phyloP scores from a whole-genome alignment of 1,140 invertebrate genomes.

The Oppia nitens region DNA sequence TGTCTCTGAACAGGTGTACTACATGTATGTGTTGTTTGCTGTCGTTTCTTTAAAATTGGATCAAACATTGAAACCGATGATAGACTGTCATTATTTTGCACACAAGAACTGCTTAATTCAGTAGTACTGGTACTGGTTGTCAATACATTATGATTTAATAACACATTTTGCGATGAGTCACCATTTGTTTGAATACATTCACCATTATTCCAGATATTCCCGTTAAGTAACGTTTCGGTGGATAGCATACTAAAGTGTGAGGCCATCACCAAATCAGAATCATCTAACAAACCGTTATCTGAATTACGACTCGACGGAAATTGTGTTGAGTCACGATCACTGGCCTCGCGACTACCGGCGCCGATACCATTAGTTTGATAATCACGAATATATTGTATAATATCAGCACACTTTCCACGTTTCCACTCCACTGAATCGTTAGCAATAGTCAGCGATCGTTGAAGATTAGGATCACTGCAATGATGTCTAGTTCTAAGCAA shows the following conservation, averaged over 20 bases:
- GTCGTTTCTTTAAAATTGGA: neutral
- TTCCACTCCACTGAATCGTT: neutral
- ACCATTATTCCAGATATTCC: too few species aligned
- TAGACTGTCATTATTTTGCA: constrained; percentile 15
- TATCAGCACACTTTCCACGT: neutral
- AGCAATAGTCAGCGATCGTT: neutral
- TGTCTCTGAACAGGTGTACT: neutral
- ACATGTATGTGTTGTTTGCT: too few species aligned
- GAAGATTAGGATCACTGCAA: neutral
- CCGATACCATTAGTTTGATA: neutral
- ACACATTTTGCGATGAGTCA: neutral
- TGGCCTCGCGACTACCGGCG: neutral
- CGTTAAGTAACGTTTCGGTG: neutral
- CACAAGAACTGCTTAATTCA: constrained; percentile 28
- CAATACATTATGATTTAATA: constrained; percentile 1
- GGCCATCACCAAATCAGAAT: neutral
- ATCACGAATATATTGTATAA: neutral
- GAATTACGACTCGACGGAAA: neutral
- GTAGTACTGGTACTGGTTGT: constrained; percentile 30
- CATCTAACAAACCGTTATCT: neutral
- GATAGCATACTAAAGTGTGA: neutral
- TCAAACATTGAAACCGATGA: neutral
- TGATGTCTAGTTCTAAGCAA: neutral
- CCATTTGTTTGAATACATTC: too few species aligned
- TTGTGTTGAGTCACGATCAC: neutral